Percentiles rank a stretch among this genome's conserved stretches.
Evolutionary conservation across 2,113 vertebrate species (phyloP).

Genomic region (Heterochromis multidens): DNA sequence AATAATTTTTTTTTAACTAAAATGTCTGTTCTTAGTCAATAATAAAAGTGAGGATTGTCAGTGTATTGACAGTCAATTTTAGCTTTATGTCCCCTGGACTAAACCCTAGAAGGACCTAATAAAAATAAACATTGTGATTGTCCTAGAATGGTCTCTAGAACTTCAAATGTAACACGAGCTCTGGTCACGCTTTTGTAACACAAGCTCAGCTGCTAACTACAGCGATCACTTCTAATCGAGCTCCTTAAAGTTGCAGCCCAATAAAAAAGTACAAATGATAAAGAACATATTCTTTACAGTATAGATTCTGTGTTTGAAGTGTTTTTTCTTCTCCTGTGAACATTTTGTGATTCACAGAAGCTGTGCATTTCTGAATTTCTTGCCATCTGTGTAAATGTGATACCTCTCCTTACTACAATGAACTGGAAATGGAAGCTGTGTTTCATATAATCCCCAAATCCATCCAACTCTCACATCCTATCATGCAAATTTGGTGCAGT

Average conservation of each 20-base stretch:
- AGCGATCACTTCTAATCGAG: slow-evolving; percentile 33
- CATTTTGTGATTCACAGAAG: slow-evolving; percentile 64
- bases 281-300: background rate
- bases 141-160: slow-evolving; percentile 22
- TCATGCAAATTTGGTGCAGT: slow-evolving; percentile 82
- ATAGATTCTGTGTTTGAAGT: slow-evolving; percentile 56
- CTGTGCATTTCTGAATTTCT: slow-evolving; percentile 73
- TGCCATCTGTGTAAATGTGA: slow-evolving; percentile 79
- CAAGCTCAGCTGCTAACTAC: slow-evolving; percentile 24
- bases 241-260: slow-evolving; percentile 13
- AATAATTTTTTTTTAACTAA: background rate
- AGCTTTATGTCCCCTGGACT: slow-evolving; percentile 1
- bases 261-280: slow-evolving; percentile 15
- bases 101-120: slow-evolving; percentile 27
- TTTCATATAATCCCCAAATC: slow-evolving; percentile 83
- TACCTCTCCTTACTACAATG: slow-evolving; percentile 81
- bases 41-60: background rate
- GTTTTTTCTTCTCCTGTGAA: slow-evolving; percentile 21
- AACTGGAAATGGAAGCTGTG: slow-evolving; percentile 78
- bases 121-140: slow-evolving; percentile 24
- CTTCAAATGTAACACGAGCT: slow-evolving; percentile 18
- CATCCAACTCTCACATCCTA: slow-evolving; percentile 83
- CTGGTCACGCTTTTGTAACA: slow-evolving; percentile 5
- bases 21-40: background rate
- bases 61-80: background rate